Conservation (phyloP, 2,113 vertebrate genomes). For the Erythrolamprus reginae region DNA sequence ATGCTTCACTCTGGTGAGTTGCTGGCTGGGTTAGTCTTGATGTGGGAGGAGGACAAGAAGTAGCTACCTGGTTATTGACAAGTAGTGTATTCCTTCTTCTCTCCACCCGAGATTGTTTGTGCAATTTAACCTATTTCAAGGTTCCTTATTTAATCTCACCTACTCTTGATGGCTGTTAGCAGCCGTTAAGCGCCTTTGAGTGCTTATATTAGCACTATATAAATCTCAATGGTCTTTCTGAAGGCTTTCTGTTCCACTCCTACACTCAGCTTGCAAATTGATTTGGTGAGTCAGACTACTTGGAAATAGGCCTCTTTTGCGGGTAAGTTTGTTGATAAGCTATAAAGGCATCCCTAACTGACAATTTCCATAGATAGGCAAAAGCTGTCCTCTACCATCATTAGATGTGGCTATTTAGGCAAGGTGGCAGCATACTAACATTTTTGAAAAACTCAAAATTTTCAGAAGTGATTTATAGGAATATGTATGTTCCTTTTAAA, state of each 20-base stretch:
- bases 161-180: conserved; percentile 50
- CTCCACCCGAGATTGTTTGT: background rate
- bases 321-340: background rate
- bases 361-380: background rate
- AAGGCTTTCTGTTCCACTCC: background rate
- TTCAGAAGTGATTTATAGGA: background rate
- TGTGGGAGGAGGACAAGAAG: background rate
- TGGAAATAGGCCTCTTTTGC: background rate
- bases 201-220: background rate
- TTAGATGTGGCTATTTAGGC: background rate
- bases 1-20: background rate
- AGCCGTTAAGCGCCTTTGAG: background rate
- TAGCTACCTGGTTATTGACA: background rate
- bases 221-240: background rate
- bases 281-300: background rate
- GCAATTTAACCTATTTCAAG: background rate
- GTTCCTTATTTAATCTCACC: conserved; percentile 56
- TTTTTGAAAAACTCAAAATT: background rate
- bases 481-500: background rate
- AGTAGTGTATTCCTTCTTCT: background rate
- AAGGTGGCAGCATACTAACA: background rate
- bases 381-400: background rate
- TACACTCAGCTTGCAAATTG: background rate
- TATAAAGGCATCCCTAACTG: background rate
- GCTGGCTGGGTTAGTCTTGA: background rate